These are phyloP conservation scores for Phaethornis superciliosus DNA, from an alignment of 2,113 vertebrate species.

Conservation along the genomic window DNA sequence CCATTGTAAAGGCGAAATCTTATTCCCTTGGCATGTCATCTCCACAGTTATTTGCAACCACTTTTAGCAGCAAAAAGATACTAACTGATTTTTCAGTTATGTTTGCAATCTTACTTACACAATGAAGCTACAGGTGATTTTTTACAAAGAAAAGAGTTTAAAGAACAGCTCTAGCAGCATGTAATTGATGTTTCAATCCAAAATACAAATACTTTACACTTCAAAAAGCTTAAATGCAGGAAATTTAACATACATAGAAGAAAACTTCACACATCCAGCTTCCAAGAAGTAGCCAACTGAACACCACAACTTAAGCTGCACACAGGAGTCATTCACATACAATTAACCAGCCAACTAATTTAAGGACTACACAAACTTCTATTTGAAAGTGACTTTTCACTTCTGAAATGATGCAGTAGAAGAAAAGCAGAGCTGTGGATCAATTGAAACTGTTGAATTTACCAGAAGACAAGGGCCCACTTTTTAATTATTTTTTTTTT, in stretches of 20 bases:
- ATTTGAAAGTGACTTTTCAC: neutral
- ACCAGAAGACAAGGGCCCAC: neutral
- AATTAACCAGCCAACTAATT: neutral
- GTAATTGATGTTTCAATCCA: neutral
- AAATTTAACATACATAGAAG: neutral
- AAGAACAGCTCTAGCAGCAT: neutral
- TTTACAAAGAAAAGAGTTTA: neutral
- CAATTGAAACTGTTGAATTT: neutral
- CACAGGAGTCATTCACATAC: neutral
- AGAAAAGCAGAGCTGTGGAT: neutral
- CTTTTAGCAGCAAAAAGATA: neutral
- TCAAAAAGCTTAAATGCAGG: neutral
- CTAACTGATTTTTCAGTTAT: conserved; percentile 1
- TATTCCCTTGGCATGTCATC: neutral
- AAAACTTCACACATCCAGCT: neutral
- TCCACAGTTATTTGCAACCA: neutral
- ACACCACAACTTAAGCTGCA: neutral
- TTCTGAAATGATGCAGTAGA: neutral
- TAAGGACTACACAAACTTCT: neutral
- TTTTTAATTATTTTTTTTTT: neutral
- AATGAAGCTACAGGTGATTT: conserved; percentile 14
- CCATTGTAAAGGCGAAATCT: neutral
- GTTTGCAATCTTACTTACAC: conserved; percentile 6
- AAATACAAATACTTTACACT: neutral
- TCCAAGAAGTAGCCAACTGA: neutral